Conservation (phyloP, 2,888 invertebrate species). For the Trachelus stipa region DNA sequence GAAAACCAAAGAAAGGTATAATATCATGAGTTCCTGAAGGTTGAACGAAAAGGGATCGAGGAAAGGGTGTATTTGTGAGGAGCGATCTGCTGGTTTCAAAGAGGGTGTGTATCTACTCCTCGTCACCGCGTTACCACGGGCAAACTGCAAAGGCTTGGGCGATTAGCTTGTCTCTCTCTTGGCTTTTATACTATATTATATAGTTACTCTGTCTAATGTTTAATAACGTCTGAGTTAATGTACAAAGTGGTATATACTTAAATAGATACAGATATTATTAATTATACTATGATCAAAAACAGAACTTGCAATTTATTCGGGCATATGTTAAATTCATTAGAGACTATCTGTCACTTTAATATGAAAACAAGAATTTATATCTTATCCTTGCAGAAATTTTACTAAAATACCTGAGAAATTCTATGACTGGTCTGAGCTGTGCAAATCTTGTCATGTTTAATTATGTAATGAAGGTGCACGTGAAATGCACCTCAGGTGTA, state of each 20-base stretch:
- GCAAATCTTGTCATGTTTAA: conserved; percentile 19
- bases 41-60: background rate
- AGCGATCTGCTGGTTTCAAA: conserved; percentile 4
- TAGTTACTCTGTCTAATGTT: background rate
- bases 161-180: conserved; percentile 34
- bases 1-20: conserved; percentile 9
- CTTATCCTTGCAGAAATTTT: background rate
- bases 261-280: background rate
- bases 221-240: background rate
- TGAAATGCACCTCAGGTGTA: background rate
- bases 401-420: background rate
- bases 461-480: conserved; percentile 26
- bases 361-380: background rate
- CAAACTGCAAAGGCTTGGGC: conserved; percentile 30
- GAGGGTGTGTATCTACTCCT: conserved; percentile 22
- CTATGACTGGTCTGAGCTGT: background rate
- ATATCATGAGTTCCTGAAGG: conserved; percentile 29
- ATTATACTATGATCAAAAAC: background rate
- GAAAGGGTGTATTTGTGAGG: background rate
- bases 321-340: background rate
- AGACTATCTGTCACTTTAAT: background rate
- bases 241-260: background rate
- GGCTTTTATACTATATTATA: background rate
- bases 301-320: background rate
- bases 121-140: conserved; percentile 28